Base-by-base conservation (phyloP, 92 coral and sea anemone species). In the Ricordea florida region DNA sequence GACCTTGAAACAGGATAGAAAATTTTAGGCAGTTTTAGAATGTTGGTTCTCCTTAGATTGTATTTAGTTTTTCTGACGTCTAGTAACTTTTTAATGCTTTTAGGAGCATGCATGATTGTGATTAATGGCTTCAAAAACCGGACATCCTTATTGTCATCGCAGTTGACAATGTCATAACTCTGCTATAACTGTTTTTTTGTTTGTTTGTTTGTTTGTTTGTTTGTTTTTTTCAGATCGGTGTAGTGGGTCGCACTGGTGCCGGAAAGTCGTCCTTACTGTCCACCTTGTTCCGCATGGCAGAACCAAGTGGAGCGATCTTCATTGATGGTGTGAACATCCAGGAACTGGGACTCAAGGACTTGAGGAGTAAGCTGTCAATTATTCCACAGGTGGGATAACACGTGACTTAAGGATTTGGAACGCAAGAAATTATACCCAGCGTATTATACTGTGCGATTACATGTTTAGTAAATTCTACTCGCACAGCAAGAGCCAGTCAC, bases 201-300 rank as follows among this genome's bases (percentile, higher is more conserved):
- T n/a, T 37, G 9, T n/a, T n/a, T n/a, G n/a, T n/a, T n/a, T n/a
- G n/a, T n/a, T n/a, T n/a, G n/a, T n/a, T n/a, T n/a, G n/a, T n/a
- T n/a, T n/a, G n/a, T n/a, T n/a, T n/a, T 2, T 67, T 48, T 40
- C 57, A 93, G 98, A 70, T 93, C 34, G 98, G 96, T 10, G 94
- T 93, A 18, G 98, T 90, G 10, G 98, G 98, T 13, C 89, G 98
- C 10, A 93, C 98, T 2, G 98, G 98, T 21, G 98, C 96, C 16
- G 98, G 98, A 8, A 93, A 93, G 74, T 93, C 98, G 9, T 93
- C 98, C 6, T 69, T 93, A 29, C 88, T 93, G 2, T 90, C 98
- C 38, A 89, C 97, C 22, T 75, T 93, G 62, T 93, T 93, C 55
- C 98, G 98, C 25, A 76, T 93, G 78, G 98, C 98, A 10, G 96